phyloP scores from a whole-genome alignment of 2,888 invertebrate species.

The Metalampra italica region DNA sequence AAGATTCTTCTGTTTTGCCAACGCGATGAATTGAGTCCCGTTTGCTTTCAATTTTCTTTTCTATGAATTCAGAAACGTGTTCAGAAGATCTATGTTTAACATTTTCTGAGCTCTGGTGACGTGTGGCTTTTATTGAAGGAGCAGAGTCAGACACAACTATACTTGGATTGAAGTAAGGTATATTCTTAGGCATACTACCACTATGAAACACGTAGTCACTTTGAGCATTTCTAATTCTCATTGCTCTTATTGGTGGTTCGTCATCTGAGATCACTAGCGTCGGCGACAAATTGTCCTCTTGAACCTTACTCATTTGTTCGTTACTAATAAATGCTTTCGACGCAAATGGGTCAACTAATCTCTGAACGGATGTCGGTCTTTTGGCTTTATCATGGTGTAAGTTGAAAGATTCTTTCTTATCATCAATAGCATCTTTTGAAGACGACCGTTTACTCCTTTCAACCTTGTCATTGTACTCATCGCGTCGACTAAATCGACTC shows the following conservation, averaged over 20 bases:
- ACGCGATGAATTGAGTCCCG: conserved; percentile 44
- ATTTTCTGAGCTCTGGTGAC: conserved; percentile 66
- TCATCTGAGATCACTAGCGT: conserved; percentile 54
- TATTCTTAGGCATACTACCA: conserved; percentile 68
- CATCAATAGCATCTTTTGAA: conserved; percentile 60
- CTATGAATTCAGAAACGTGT: conserved; percentile 52
- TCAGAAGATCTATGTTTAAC: conserved; percentile 62
- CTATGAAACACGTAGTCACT: conserved; percentile 60
- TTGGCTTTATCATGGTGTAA: conserved; percentile 56
- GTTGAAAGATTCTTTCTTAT: conserved; percentile 54
- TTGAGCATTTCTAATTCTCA: conserved; percentile 53
- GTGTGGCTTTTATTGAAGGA: conserved; percentile 61
- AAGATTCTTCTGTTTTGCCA: conserved; percentile 58
- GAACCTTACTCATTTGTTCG: conserved; percentile 45
- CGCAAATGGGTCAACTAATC: conserved; percentile 56
- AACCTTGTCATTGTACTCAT: conserved; percentile 55
- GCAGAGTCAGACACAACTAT: conserved; percentile 47
- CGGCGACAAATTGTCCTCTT: conserved; percentile 47
- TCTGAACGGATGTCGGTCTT: conserved; percentile 58
- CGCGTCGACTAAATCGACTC: conserved; percentile 56
- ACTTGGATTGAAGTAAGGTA: conserved; percentile 61
- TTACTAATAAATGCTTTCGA: conserved; percentile 66
- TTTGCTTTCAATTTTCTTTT: conserved; percentile 46
- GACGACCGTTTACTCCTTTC: conserved; percentile 51
- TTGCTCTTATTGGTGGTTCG: conserved; percentile 51